Percentiles rank a stretch among this genome's conserved stretches.
Evolutionary conservation across 2,797 vertebrate genomes (phyloP).

Genomic region (Coccyzus lansbergi): DNA sequence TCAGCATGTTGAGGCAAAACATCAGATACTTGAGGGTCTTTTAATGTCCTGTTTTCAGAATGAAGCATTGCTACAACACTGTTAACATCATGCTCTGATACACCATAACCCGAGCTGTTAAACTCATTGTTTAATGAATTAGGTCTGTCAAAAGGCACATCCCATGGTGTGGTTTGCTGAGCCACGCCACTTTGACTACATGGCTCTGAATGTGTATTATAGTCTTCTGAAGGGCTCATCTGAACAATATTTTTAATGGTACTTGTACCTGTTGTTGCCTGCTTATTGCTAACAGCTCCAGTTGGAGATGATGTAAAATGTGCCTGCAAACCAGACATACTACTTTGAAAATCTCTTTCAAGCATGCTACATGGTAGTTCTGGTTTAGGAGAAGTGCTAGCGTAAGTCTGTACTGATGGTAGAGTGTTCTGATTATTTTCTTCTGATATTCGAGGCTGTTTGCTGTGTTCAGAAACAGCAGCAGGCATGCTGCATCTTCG

Average conservation of each 20-base stretch:
- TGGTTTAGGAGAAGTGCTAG: conserved; percentile 73
- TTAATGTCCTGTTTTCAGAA: conserved; percentile 71
- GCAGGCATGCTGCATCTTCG: conserved; percentile 79
- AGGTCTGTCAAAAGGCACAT: conserved; percentile 70
- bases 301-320: conserved; percentile 58
- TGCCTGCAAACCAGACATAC: conserved; percentile 56
- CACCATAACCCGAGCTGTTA: conserved; percentile 55
- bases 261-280: conserved; percentile 45
- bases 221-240: conserved; percentile 55
- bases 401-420: conserved; percentile 33
- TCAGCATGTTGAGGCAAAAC: conserved; percentile 67
- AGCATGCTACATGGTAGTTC: conserved; percentile 64
- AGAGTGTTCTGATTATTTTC: conserved; percentile 72
- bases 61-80: conserved; percentile 11
- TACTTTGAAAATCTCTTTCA: conserved; percentile 73
- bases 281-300: conserved; percentile 70
- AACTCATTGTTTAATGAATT: conserved; percentile 65
- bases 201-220: conserved; percentile 35
- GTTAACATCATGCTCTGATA: conserved; percentile 66
- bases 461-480: conserved; percentile 78
- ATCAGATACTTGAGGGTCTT: conserved; percentile 69
- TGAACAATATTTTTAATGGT: conserved; percentile 69
- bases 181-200: conserved; percentile 66
- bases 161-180: conserved; percentile 72
- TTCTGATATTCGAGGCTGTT: conserved; percentile 75